phyloP scores from a whole-genome alignment of 37 sponge, comb jelly and placozoan species.

The Oopsacas minuta region DNA sequence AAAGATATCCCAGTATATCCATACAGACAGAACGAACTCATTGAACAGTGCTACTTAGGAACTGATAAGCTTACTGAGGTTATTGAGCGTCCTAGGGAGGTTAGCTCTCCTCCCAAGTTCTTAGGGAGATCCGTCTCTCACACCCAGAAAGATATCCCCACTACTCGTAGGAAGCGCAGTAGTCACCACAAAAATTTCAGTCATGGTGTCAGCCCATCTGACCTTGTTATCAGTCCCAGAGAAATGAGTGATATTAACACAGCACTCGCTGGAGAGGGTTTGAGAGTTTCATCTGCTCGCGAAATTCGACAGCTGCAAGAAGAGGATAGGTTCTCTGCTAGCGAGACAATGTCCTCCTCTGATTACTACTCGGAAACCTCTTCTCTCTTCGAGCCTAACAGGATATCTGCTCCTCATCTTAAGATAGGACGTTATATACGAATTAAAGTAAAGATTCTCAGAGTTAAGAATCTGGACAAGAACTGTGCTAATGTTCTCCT shows the following conservation, averaged over 20 bases:
- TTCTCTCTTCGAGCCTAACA: not conserved
- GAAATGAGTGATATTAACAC: not conserved
- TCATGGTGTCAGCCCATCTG: not conserved
- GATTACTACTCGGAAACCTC: not conserved
- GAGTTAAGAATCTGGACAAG: slow-evolving; percentile 3
- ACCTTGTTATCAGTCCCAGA: not conserved
- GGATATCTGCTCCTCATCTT: not conserved
- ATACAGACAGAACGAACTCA: slow-evolving; percentile 8
- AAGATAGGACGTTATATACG: not conserved
- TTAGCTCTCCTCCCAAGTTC: not conserved
- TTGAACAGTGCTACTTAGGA: not conserved
- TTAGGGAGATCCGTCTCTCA: too few relatives aligned
- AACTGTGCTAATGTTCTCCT: not conserved
- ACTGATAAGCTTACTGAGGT: not conserved
- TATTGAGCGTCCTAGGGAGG: not conserved
- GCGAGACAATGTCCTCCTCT: not conserved
- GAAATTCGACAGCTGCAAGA: not conserved
- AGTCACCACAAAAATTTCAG: not conserved
- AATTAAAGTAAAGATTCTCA: not conserved
- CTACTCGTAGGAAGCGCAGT: not conserved
- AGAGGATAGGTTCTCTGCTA: not conserved
- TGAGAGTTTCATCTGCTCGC: not conserved
- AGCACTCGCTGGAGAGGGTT: not conserved
- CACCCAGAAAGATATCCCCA: too few relatives aligned
- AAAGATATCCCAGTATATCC: slow-evolving; percentile 10